Evolutionary conservation across 2,113 vertebrate species (phyloP).

Genomic region (Colossoma macropomum): DNA sequence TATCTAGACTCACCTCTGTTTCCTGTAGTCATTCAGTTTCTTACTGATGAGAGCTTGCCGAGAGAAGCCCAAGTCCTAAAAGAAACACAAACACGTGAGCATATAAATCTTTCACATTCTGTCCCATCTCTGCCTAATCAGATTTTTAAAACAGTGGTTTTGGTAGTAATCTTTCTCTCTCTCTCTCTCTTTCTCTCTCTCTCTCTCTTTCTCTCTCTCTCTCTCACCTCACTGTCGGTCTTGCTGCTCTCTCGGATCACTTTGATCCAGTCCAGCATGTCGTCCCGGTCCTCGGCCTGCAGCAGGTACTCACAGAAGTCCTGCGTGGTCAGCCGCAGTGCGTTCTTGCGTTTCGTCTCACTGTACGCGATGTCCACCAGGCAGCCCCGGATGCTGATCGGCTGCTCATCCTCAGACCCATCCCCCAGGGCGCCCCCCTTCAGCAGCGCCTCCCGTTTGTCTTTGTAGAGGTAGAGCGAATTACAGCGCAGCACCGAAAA

Average conservation of each 20-base stretch:
- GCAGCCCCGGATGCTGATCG: conserved; percentile 94
- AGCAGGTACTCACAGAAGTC: conserved; percentile 99
- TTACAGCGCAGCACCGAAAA: conserved; percentile 89
- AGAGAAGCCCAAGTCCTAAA: conserved; percentile 91
- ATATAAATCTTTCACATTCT: not conserved
- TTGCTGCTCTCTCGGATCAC: conserved; percentile 94
- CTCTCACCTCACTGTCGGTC: conserved; percentile 93
- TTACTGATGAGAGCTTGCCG: conserved; percentile 96
- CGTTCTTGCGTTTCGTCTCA: conserved; percentile 96
- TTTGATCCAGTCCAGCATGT: conserved; percentile 98
- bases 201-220: no score
- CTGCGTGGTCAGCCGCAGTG: conserved; percentile 95
- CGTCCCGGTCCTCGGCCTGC: conserved; percentile 96
- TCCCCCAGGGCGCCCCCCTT: conserved; percentile 74
- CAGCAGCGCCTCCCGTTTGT: conserved; percentile 90
- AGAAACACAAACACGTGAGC: conserved; percentile 49
- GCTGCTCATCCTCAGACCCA: conserved; percentile 89
- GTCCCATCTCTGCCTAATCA: no score
- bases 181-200: not conserved
- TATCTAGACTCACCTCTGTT: conserved; percentile 75
- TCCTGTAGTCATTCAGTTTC: conserved; percentile 96
- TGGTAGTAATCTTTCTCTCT: not conserved
- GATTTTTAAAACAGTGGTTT: not conserved
- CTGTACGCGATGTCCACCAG: conserved; percentile 99
- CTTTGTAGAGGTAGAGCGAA: conserved; percentile 94